These are phyloP conservation scores for Cyanocitta stelleri DNA, from an alignment of 2,113 vertebrate genomes.

Conservation along the genomic window DNA sequence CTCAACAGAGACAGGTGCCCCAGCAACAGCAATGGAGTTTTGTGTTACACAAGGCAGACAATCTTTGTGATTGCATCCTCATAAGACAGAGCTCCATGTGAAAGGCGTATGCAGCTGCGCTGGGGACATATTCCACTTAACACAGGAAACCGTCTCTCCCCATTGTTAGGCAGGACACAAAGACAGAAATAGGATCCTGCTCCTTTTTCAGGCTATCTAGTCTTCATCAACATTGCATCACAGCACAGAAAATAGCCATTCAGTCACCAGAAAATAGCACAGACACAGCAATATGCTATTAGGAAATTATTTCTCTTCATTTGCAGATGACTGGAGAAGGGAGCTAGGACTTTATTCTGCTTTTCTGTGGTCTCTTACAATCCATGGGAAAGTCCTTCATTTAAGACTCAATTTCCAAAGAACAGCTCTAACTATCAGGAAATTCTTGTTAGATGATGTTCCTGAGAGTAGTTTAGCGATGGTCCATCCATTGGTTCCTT, in stretches of 20 bases:
- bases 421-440: not conserved
- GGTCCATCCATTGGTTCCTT: not conserved
- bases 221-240: not conserved
- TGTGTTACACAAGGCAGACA: not conserved
- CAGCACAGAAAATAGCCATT: not conserved
- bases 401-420: not conserved
- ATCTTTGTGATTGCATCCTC: not conserved
- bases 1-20: not conserved
- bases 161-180: not conserved
- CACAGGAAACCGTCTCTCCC: not conserved
- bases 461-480: not conserved
- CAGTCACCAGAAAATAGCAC: not conserved
- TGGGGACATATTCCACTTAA: not conserved
- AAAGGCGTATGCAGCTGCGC: fast-evolving
- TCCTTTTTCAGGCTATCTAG: not conserved
- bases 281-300: not conserved
- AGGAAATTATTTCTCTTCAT: not conserved
- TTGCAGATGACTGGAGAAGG: not conserved
- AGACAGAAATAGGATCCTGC: not conserved
- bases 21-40: not conserved
- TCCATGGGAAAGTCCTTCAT: not conserved
- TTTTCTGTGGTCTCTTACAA: not conserved
- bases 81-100: not conserved
- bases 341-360: not conserved
- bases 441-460: not conserved